Evolutionary conservation across 2,113 vertebrate species (phyloP).

Genomic region (Calcarius ornatus): DNA sequence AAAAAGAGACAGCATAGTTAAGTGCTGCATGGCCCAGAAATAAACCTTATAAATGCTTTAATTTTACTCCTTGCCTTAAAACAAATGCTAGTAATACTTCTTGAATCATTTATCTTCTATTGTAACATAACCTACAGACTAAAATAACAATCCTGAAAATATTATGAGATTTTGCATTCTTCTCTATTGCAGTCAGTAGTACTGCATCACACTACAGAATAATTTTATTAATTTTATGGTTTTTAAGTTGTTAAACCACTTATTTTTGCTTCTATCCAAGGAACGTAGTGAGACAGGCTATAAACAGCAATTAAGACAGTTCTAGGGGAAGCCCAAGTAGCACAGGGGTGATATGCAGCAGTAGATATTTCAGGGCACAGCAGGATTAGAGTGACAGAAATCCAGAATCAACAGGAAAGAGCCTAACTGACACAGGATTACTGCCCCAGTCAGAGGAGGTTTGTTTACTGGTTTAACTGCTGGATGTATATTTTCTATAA

Average conservation of each 20-base stretch:
- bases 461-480: constrained; percentile 46
- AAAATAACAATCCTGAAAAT: neutral
- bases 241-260: neutral
- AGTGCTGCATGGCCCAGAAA: neutral
- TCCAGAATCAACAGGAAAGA: neutral
- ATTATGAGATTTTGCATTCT: neutral
- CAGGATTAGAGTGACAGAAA: constrained; percentile 3
- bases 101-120: neutral
- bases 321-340: neutral
- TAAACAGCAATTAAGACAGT: neutral
- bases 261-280: neutral
- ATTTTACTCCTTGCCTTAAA: neutral
- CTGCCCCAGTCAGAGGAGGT: neutral
- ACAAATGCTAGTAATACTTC: neutral
- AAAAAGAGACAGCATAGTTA: neutral
- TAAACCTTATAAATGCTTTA: neutral
- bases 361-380: neutral
- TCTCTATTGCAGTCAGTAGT: neutral
- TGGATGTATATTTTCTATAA: constrained; percentile 59
- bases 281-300: neutral
- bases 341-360: neutral
- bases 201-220: neutral
- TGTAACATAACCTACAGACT: neutral
- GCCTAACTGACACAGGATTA: neutral
- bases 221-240: neutral